Evolutionary conservation across 2,113 vertebrate species (phyloP).

Genomic region (Cygnus atratus): DNA sequence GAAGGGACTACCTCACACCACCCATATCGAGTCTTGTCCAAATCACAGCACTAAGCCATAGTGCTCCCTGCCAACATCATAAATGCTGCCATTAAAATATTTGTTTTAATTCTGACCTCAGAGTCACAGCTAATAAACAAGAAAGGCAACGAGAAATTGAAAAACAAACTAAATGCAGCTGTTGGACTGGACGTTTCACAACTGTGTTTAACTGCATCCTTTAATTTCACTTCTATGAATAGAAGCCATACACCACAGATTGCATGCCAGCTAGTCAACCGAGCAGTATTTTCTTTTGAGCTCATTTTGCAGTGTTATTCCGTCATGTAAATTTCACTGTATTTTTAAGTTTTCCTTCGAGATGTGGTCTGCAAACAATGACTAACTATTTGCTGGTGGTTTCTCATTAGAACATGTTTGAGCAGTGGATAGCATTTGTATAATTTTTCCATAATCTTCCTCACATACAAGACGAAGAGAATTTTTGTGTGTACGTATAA

Average conservation of each 20-base stretch:
- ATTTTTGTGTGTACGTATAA: background rate
- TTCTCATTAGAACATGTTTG: background rate
- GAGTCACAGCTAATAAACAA: conserved; percentile 83
- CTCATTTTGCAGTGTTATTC: background rate
- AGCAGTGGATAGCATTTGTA: background rate
- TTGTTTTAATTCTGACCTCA: conserved; percentile 78
- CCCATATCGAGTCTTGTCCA: conserved; percentile 36
- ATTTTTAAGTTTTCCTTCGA: conserved; percentile 39
- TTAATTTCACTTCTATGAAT: conserved; percentile 74
- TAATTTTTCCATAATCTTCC: background rate
- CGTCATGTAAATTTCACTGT: background rate
- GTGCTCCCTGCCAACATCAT: conserved; percentile 60
- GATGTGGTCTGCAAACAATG: background rate
- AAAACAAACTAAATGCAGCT: conserved; percentile 74
- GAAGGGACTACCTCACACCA: conserved; percentile 42
- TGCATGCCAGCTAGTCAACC: conserved; percentile 1
- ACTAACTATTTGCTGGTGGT: background rate
- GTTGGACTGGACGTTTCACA: conserved; percentile 71
- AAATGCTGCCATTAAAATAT: conserved; percentile 77
- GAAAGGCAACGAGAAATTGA: conserved; percentile 70
- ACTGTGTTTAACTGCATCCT: conserved; percentile 67
- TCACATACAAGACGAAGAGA: background rate
- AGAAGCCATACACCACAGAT: conserved; percentile 51
- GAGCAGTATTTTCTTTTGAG: conserved; percentile 3
- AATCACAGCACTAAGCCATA: background rate